Percentiles rank a stretch among this genome's conserved stretches.
phyloP scores from a whole-genome alignment of 2,888 invertebrate species.

The Latheticus oryzae region DNA sequence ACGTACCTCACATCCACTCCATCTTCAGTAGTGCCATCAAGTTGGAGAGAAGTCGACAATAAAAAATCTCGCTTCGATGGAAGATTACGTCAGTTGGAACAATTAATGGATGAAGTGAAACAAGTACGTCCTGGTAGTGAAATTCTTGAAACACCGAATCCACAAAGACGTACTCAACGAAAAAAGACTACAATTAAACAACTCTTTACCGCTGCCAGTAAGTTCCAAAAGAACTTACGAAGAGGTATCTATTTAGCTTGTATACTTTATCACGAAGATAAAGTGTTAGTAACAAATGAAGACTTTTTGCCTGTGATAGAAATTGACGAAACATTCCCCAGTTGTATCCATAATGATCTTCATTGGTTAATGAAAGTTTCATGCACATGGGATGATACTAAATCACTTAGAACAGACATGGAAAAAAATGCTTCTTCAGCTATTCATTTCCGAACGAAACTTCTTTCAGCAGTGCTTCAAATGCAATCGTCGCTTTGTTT shows the following conservation, averaged over 20 bases:
- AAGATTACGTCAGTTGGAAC: slow-evolving; percentile 78
- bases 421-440: slow-evolving; percentile 93
- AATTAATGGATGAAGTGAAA: slow-evolving; percentile 79
- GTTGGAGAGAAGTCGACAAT: slow-evolving; percentile 90
- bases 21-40: slow-evolving; percentile 88
- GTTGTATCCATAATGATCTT: slow-evolving; percentile 91
- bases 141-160: slow-evolving; percentile 74
- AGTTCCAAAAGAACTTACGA: slow-evolving; percentile 93
- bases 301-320: slow-evolving; percentile 97
- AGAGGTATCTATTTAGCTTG: slow-evolving; percentile 95
- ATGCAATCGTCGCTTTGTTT: slow-evolving; percentile 92
- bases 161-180: slow-evolving; percentile 80
- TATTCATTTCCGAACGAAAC: slow-evolving; percentile 90
- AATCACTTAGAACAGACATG: slow-evolving; percentile 91
- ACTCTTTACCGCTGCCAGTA: slow-evolving; percentile 94
- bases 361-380: slow-evolving; percentile 96
- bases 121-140: slow-evolving; percentile 71
- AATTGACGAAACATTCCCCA: slow-evolving; percentile 95
- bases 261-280: slow-evolving; percentile 94
- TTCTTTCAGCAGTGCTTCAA: slow-evolving; percentile 91
- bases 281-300: slow-evolving; percentile 95
- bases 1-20: slow-evolving; percentile 81
- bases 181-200: slow-evolving; percentile 93
- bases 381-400: slow-evolving; percentile 97
- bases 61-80: slow-evolving; percentile 77